A percentile compares a stretch with the other conserved stretches of the same genome.
Evolutionary conservation across 2,797 vertebrate genomes (phyloP).

Genomic region (Mus caroli): DNA sequence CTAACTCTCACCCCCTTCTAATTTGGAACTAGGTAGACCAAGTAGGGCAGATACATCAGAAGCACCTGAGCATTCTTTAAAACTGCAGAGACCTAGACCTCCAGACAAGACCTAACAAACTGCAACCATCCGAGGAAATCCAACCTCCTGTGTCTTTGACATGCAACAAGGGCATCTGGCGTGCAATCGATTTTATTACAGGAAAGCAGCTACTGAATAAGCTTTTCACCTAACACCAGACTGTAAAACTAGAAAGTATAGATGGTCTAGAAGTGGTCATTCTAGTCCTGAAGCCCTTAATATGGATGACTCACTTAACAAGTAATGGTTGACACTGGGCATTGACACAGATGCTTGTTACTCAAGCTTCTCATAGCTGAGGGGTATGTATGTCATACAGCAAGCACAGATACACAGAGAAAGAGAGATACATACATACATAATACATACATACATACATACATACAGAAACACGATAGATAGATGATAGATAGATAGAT

Average conservation of each 20-base stretch:
- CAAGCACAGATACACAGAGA: not conserved
- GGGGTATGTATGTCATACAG: rapidly evolving
- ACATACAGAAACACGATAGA: too few relatives aligned
- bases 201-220: not conserved
- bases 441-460: not conserved
- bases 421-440: not conserved
- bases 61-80: not conserved
- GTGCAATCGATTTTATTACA: not conserved
- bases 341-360: rapidly evolving
- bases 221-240: not conserved
- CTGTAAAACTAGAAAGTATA: not conserved
- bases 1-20: not conserved
- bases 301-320: not conserved
- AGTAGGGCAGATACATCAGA: not conserved
- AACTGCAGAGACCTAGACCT: not conserved
- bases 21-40: not conserved
- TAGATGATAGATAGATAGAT: not conserved
- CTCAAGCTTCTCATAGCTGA: not conserved
- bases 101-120: not conserved
- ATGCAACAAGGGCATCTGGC: not conserved
- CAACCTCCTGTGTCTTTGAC: not conserved
- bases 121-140: not conserved
- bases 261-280: not conserved
- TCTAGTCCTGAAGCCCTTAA: not conserved
- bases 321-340: not conserved